A percentile compares a stretch with the other conserved stretches of the same genome.
These are phyloP conservation scores for Pentalonia nigronervosa DNA, from an alignment of 1,140 invertebrate species.

Conservation along the genomic window DNA sequence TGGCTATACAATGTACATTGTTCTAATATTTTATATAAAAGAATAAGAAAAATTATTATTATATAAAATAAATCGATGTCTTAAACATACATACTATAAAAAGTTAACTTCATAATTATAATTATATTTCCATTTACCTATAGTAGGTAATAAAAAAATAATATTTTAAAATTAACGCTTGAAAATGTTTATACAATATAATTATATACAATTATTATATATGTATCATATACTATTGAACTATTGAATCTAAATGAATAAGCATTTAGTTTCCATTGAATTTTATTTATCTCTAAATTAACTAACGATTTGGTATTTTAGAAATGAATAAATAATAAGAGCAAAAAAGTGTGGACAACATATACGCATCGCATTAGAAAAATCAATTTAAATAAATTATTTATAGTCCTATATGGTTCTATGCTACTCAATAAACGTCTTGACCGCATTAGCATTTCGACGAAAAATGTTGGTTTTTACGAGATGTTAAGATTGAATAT, in stretches of 20 bases:
- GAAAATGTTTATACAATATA: background rate
- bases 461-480: background rate
- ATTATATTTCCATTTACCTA: background rate
- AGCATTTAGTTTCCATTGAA: background rate
- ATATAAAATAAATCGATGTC: too few species aligned
- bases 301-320: background rate
- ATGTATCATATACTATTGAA: background rate
- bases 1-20: too few species aligned
- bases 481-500: background rate
- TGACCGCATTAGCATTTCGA: background rate
- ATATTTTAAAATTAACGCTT: background rate
- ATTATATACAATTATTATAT: too few species aligned
- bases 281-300: background rate
- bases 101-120: background rate
- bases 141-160: background rate
- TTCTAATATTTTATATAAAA: too few species aligned
- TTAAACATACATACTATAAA: too few species aligned
- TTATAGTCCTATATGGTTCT: background rate
- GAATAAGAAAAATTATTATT: too few species aligned
- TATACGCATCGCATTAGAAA: background rate
- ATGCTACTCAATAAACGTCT: background rate
- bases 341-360: background rate
- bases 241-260: background rate
- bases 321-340: background rate
- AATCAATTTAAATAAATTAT: slow-evolving; percentile 20